Evolutionary conservation across 2,888 invertebrate species (phyloP).

Genomic region (Tillus elongatus): DNA sequence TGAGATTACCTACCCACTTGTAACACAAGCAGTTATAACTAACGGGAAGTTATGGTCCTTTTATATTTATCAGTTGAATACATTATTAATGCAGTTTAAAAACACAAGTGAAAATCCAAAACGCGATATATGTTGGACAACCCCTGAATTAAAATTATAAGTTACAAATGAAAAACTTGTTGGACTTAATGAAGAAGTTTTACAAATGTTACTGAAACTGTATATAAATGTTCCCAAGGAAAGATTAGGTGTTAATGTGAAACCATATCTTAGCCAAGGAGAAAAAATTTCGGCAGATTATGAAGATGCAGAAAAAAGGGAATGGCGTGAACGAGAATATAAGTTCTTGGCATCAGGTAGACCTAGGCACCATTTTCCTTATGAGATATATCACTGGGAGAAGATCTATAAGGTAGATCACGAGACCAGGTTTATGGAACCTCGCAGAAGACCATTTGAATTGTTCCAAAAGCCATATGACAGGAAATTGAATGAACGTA

Average conservation of each 20-base stretch:
- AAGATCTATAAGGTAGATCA: conserved; percentile 67
- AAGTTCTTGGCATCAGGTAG: conserved; percentile 63
- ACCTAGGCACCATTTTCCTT: conserved; percentile 50
- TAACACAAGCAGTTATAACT: conserved; percentile 79
- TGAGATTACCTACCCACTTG: conserved; percentile 84
- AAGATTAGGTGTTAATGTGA: conserved; percentile 53
- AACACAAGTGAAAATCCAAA: conserved; percentile 56
- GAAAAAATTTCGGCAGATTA: conserved; percentile 57
- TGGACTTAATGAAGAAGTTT: conserved; percentile 72
- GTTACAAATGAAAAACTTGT: conserved; percentile 62
- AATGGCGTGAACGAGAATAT: conserved; percentile 60
- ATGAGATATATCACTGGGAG: conserved; percentile 76
- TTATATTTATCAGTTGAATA: conserved; percentile 88
- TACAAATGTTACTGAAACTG: conserved; percentile 63
- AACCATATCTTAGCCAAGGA: conserved; percentile 61
- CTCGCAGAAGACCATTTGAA: conserved; percentile 63
- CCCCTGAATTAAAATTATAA: conserved; percentile 60
- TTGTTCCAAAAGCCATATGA: conserved; percentile 51
- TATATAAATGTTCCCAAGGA: conserved; percentile 62
- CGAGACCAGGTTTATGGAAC: conserved; percentile 59
- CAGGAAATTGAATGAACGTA: conserved; percentile 59
- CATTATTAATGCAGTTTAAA: conserved; percentile 57
- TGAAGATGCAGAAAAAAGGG: conserved; percentile 55
- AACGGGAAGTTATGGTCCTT: conserved; percentile 83
- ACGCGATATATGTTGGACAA: conserved; percentile 73